phyloP scores from a whole-genome alignment of 2,113 vertebrate species.

The Phaethon lepturus region DNA sequence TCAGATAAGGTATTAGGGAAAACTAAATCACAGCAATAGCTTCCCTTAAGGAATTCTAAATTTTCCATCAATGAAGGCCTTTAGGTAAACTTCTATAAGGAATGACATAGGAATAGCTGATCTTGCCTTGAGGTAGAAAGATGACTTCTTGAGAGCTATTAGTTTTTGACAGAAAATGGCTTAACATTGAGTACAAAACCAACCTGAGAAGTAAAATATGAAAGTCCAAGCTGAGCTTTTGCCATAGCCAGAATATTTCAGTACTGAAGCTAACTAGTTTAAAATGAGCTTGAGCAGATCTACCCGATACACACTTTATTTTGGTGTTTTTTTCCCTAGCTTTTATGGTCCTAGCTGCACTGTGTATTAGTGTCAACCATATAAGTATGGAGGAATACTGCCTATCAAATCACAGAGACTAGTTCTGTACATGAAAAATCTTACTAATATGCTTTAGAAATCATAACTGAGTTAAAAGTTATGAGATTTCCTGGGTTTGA shows the following conservation, averaged over 20 bases:
- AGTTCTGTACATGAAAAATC: neutral
- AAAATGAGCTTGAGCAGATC: neutral
- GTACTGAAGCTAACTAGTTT: neutral
- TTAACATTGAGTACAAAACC: neutral
- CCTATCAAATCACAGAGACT: neutral
- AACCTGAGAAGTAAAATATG: neutral
- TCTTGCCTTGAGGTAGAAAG: neutral
- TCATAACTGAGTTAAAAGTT: neutral
- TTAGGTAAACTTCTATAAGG: neutral
- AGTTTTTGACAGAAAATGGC: neutral
- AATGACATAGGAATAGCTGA: neutral
- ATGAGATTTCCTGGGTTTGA: neutral
- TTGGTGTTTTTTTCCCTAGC: neutral
- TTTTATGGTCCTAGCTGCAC: neutral
- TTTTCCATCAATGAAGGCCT: neutral
- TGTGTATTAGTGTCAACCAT: neutral
- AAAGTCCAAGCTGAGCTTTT: neutral
- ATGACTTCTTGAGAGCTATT: neutral
- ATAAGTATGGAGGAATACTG: neutral
- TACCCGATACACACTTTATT: neutral
- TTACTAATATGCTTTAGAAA: neutral
- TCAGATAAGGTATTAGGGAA: neutral
- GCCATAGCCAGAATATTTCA: neutral
- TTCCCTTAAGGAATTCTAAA: neutral
- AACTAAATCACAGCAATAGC: neutral